Conservation (phyloP, 2,888 invertebrate species). For the Acronicta aceris region DNA sequence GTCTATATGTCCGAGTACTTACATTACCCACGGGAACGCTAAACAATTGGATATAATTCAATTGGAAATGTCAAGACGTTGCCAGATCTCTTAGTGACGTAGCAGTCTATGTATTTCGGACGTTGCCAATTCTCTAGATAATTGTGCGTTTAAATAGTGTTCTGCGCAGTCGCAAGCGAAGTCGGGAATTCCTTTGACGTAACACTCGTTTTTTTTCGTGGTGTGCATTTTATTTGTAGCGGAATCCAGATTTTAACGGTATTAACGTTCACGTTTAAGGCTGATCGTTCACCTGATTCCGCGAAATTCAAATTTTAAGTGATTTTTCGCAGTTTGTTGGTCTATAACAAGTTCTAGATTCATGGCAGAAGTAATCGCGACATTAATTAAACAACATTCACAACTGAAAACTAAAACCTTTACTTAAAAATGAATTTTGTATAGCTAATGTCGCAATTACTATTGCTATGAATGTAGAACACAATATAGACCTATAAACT, state of each 20-base stretch:
- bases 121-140: slow-evolving; percentile 47
- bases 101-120: slow-evolving; percentile 43
- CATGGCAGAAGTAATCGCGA: too few species aligned
- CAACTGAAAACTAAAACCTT: too few species aligned
- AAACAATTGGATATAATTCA: slow-evolving; percentile 48
- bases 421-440: too few species aligned
- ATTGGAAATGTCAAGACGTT: slow-evolving; percentile 46
- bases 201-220: slow-evolving; percentile 13
- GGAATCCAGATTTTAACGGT: slow-evolving; percentile 9
- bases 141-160: slow-evolving; percentile 39
- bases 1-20: slow-evolving; percentile 11
- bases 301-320: too few species aligned
- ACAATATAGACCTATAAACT: too few species aligned
- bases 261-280: slow-evolving; percentile 1
- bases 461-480: too few species aligned
- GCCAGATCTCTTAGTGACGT: slow-evolving; percentile 49
- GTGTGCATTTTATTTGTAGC: slow-evolving; percentile 5
- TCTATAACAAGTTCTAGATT: too few species aligned
- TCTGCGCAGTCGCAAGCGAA: slow-evolving; percentile 15
- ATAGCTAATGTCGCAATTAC: too few species aligned
- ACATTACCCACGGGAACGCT: slow-evolving; percentile 14
- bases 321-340: too few species aligned
- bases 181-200: slow-evolving; percentile 43
- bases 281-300: too few species aligned
- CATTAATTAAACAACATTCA: too few species aligned